These are phyloP conservation scores for Centrocercus urophasianus DNA, from an alignment of 2,113 vertebrate genomes.

Conservation along the genomic window DNA sequence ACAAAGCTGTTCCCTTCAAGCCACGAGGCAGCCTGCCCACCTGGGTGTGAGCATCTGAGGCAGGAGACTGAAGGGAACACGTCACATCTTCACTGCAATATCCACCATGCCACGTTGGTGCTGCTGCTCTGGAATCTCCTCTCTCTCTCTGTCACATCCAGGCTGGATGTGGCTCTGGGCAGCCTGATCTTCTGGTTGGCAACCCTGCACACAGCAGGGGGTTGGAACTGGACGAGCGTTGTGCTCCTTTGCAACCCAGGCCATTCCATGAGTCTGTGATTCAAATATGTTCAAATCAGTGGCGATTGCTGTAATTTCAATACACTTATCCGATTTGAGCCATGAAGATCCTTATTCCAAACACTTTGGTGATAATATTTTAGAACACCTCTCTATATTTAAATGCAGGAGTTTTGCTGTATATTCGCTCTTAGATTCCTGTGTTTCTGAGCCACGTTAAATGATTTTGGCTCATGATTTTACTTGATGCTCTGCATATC, in stretches of 20 bases:
- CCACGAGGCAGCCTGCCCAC: background rate
- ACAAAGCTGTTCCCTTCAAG: background rate
- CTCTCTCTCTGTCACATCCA: background rate
- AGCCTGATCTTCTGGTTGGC: too few relatives aligned
- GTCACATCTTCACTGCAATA: background rate
- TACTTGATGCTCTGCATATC: background rate
- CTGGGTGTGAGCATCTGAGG: rapidly evolving
- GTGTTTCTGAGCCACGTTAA: background rate
- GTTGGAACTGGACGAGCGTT: too few relatives aligned
- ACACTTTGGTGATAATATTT: background rate
- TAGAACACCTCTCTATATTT: background rate
- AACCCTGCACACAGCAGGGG: too few relatives aligned
- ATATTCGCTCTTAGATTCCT: background rate
- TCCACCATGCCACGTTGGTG: rapidly evolving
- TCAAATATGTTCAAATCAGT: too few relatives aligned
- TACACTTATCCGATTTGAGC: background rate
- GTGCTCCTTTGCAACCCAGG: too few relatives aligned
- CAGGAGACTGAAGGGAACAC: background rate
- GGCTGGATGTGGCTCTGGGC: too few relatives aligned
- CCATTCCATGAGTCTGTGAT: too few relatives aligned
- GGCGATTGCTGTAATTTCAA: background rate
- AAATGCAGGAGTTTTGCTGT: background rate
- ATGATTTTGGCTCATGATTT: background rate
- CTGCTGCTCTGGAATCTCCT: background rate
- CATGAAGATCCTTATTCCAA: background rate